These are phyloP conservation scores for Lophochroa leadbeateri DNA, from an alignment of 2,113 vertebrate species.

Conservation along the genomic window DNA sequence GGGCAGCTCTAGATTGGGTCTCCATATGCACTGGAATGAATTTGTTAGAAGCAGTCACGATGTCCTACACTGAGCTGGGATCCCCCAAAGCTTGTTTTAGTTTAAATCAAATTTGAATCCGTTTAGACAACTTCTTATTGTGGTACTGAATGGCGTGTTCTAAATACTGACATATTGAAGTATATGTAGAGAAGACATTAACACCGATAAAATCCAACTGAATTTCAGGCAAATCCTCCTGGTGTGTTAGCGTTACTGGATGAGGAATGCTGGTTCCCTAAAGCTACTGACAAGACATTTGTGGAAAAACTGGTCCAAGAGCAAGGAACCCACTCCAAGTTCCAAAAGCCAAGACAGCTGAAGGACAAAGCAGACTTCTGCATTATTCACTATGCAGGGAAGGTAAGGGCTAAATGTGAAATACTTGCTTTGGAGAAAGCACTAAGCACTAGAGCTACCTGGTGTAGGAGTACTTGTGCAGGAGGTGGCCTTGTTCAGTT, in stretches of 20 bases:
- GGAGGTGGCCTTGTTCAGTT: background rate
- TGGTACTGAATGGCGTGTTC: background rate
- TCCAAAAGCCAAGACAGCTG: constrained; percentile 93
- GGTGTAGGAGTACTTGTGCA: background rate
- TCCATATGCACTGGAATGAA: background rate
- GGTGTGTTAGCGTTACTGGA: constrained; percentile 93
- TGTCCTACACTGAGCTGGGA: background rate
- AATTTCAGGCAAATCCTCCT: constrained; percentile 89
- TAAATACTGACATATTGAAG: background rate
- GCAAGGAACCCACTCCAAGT: constrained; percentile 94
- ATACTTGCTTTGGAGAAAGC: background rate
- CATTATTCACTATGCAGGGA: constrained; percentile 98
- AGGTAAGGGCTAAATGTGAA: constrained; percentile 70
- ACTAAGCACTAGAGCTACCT: too few relatives aligned
- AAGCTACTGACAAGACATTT: constrained; percentile 97
- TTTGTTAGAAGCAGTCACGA: background rate
- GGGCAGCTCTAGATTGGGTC: background rate
- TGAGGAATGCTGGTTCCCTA: constrained; percentile 99
- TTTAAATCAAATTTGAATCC: background rate
- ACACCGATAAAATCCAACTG: background rate
- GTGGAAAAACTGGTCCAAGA: constrained; percentile 96
- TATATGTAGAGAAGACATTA: background rate
- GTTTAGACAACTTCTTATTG: background rate
- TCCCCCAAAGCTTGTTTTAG: background rate
- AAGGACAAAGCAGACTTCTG: constrained; percentile 98